Evolutionary conservation across 2,888 invertebrate species (phyloP).

Genomic region (Microdon myrmicae): DNA sequence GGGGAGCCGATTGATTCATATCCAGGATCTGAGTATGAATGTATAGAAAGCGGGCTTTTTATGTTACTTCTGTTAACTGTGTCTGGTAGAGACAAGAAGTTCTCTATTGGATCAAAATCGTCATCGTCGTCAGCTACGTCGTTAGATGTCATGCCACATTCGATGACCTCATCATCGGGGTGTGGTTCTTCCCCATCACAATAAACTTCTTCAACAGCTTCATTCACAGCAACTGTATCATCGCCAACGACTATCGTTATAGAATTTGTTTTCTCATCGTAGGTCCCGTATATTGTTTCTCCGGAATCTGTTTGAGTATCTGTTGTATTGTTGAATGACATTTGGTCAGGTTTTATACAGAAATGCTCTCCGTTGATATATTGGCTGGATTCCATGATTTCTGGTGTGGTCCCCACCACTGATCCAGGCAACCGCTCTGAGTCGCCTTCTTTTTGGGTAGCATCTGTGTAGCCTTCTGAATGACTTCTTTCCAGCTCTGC

Average conservation of each 20-base stretch:
- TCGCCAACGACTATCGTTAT: constrained; percentile 77
- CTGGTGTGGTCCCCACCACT: constrained; percentile 90
- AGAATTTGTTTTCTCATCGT: constrained; percentile 78
- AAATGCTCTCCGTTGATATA: constrained; percentile 54
- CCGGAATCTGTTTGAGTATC: constrained; percentile 55
- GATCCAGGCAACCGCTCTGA: constrained; percentile 70
- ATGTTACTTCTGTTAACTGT: constrained; percentile 55
- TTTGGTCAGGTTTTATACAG: constrained; percentile 13
- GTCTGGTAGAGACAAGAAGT: constrained; percentile 56
- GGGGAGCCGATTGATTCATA: constrained; percentile 77
- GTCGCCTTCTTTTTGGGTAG: constrained; percentile 68
- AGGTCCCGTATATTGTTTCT: constrained; percentile 78
- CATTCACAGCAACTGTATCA: constrained; percentile 70
- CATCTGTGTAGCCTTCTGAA: constrained; percentile 75
- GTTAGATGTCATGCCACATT: constrained; percentile 59
- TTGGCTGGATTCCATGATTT: constrained; percentile 83
- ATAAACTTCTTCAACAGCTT: constrained; percentile 66
- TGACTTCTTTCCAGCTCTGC: constrained; percentile 72
- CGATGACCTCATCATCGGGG: constrained; percentile 57
- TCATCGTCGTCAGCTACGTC: constrained; percentile 58
- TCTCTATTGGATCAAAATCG: constrained; percentile 61
- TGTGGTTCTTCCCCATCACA: constrained; percentile 65
- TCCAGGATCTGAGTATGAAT: constrained; percentile 71
- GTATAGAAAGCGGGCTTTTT: constrained; percentile 61
- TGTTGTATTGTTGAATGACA: constrained; percentile 31